Percentiles rank a stretch among this genome's conserved stretches.
phyloP scores from a whole-genome alignment of 2,797 vertebrate genomes.

The Sphenodon punctatus region DNA sequence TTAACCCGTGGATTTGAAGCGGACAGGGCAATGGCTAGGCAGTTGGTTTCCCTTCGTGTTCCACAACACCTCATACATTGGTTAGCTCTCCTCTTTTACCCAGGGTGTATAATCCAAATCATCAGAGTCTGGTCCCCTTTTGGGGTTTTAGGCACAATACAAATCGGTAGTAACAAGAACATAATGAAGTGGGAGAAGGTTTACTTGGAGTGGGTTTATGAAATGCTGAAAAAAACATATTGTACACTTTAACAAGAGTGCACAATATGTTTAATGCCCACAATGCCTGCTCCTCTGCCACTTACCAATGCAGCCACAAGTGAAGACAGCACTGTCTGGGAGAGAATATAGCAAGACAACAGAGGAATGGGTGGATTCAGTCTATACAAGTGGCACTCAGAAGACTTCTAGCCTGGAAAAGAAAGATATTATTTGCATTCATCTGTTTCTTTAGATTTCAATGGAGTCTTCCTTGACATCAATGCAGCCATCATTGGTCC shows the following conservation, averaged over 20 bases:
- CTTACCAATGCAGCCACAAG: not conserved
- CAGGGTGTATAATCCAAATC: too few relatives aligned
- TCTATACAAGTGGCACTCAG: not conserved
- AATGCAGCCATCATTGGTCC: too few relatives aligned
- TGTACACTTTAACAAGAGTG: too few relatives aligned
- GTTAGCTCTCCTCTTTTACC: not conserved
- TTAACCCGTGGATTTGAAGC: constrained; percentile 38
- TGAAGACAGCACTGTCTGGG: fast-evolving
- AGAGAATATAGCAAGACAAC: not conserved
- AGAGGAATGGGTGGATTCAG: not conserved
- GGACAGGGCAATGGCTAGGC: not conserved
- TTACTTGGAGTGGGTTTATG: not conserved
- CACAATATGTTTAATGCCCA: too few relatives aligned
- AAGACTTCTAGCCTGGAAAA: too few relatives aligned
- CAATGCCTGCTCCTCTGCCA: not conserved
- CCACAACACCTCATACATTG: not conserved
- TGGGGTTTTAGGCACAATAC: too few relatives aligned
- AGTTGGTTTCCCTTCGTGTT: constrained; percentile 52
- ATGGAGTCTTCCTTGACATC: too few relatives aligned
- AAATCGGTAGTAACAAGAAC: not conserved
- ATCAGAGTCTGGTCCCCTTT: too few relatives aligned
- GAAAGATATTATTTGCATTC: too few relatives aligned
- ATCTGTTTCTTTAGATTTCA: too few relatives aligned
- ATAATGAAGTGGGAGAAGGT: not conserved
- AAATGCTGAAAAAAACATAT: too few relatives aligned